These are phyloP conservation scores for Tapera naevia DNA, from an alignment of 2,797 vertebrate genomes.

Conservation along the genomic window DNA sequence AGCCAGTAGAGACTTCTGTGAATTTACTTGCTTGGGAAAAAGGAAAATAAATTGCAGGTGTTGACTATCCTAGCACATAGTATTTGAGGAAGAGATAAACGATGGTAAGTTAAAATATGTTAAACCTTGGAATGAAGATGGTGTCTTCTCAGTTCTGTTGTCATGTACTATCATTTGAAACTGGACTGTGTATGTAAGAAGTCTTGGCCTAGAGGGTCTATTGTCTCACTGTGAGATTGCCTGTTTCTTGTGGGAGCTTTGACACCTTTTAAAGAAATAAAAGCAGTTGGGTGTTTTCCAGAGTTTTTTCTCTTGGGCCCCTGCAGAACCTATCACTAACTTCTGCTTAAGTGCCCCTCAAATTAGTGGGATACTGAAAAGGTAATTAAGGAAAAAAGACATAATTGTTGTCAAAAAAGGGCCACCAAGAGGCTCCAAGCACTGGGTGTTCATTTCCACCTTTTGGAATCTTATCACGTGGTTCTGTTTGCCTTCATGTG, in stretches of 20 bases:
- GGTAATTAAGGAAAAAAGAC: background rate
- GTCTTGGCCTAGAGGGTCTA: background rate
- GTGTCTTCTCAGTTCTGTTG: background rate
- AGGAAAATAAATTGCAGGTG: background rate
- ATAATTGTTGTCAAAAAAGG: background rate
- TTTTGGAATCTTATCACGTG: background rate
- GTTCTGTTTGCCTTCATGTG: background rate
- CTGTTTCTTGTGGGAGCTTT: background rate
- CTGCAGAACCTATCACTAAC: background rate
- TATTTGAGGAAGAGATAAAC: background rate
- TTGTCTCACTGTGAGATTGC: background rate
- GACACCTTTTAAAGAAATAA: background rate
- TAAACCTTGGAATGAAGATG: background rate
- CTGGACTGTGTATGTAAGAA: background rate
- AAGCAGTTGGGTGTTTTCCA: background rate
- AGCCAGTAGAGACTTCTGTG: background rate
- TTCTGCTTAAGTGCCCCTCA: background rate
- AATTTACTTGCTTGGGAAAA: background rate
- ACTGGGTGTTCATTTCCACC: background rate
- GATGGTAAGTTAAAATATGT: background rate
- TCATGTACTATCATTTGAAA: background rate
- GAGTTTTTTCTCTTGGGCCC: background rate
- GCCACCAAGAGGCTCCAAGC: background rate
- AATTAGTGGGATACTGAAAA: background rate
- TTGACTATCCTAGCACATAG: background rate